Percentiles rank a stretch among this genome's conserved stretches.
phyloP scores from a whole-genome alignment of 1,140 invertebrate species.

The Heliconius himera region DNA sequence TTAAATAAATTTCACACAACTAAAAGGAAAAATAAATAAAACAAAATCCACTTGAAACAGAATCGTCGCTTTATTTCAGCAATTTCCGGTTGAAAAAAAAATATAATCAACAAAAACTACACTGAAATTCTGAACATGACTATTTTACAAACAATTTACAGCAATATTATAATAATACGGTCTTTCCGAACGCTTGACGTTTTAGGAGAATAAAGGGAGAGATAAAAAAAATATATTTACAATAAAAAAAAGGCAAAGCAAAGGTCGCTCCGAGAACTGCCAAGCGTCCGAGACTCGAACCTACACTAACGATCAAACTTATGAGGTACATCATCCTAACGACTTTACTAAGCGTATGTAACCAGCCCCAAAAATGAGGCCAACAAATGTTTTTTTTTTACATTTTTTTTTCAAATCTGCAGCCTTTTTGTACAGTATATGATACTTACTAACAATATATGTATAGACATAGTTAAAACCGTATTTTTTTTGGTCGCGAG shows the following conservation, averaged over 20 bases:
- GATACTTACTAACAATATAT: slow-evolving; percentile 80
- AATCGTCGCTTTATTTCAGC: slow-evolving; percentile 78
- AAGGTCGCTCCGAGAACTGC: slow-evolving; percentile 3
- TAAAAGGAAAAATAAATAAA: slow-evolving; percentile 54
- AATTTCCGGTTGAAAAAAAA: slow-evolving; percentile 78
- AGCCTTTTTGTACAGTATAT: slow-evolving; percentile 80
- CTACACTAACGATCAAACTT: slow-evolving; percentile 74
- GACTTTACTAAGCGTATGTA: slow-evolving; percentile 79
- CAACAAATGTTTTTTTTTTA: slow-evolving; percentile 66
- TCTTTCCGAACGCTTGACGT: slow-evolving; percentile 50
- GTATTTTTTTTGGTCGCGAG: slow-evolving; percentile 73
- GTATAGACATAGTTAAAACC: slow-evolving; percentile 79
- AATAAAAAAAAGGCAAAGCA: slow-evolving; percentile 53
- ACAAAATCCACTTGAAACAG: slow-evolving; percentile 66
- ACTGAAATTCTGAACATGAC: slow-evolving; percentile 77
- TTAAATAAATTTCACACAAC: too few species aligned
- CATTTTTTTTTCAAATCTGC: slow-evolving; percentile 73
- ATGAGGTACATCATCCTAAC: slow-evolving; percentile 76
- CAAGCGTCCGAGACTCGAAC: slow-evolving; percentile 26
- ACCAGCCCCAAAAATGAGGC: slow-evolving; percentile 74
- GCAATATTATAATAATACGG: slow-evolving; percentile 57
- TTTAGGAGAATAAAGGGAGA: slow-evolving; percentile 41
- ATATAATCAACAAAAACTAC: slow-evolving; percentile 77
- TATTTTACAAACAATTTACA: slow-evolving; percentile 81
- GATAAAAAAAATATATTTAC: slow-evolving; percentile 69